Percentiles rank a stretch among this genome's conserved stretches.
Evolutionary conservation across 2,113 vertebrate genomes (phyloP).

Genomic region (Xyliphius kryptos): DNA sequence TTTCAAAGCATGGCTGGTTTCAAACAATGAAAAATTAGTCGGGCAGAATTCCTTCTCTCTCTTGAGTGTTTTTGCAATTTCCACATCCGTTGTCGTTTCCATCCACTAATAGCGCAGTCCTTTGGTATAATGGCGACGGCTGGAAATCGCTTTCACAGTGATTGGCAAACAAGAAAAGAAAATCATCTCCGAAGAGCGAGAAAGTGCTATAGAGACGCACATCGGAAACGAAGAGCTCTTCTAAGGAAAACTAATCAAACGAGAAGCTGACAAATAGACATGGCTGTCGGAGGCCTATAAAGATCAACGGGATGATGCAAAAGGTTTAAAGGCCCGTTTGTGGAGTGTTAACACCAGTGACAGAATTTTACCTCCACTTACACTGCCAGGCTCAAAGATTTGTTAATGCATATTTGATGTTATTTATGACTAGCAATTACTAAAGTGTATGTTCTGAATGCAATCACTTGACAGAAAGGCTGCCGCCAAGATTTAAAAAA

Average conservation of each 20-base stretch:
- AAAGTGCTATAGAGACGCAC: neutral
- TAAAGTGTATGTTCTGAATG: too few relatives aligned
- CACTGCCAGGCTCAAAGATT: too few relatives aligned
- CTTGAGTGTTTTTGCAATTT: conserved; percentile 1
- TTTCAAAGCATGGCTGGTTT: neutral
- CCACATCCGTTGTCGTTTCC: conserved; percentile 3
- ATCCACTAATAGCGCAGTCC: neutral
- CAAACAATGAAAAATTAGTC: conserved; percentile 1
- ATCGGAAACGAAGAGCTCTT: neutral
- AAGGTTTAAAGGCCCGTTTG: too few relatives aligned
- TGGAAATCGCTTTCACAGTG: neutral
- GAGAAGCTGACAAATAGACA: neutral
- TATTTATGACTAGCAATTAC: too few relatives aligned
- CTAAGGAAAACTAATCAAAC: neutral
- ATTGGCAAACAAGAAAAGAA: neutral
- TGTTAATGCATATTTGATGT: too few relatives aligned
- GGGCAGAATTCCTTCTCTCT: neutral
- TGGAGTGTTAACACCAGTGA: too few relatives aligned
- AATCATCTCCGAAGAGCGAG: neutral
- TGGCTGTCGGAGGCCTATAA: neutral
- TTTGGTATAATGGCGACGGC: neutral
- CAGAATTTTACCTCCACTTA: too few relatives aligned
- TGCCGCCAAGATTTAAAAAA: too few relatives aligned
- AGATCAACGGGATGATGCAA: too few relatives aligned
- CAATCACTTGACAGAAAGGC: too few relatives aligned